Percentiles rank a stretch among this genome's conserved stretches.
Evolutionary conservation across 2,797 vertebrate species (phyloP).

Genomic region (Podarcis siculus): DNA sequence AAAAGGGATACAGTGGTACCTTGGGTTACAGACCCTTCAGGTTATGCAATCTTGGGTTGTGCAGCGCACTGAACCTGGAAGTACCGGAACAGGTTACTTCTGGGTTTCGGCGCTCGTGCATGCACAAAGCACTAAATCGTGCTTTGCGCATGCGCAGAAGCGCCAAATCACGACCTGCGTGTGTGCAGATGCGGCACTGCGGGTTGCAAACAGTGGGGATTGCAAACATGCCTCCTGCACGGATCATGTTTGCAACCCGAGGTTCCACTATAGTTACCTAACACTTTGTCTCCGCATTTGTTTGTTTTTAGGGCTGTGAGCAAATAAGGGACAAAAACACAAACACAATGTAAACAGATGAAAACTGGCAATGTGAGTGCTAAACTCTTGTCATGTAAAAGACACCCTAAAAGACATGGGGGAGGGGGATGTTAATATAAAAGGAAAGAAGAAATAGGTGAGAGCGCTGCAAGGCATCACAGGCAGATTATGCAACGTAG

Average conservation of each 20-base stretch:
- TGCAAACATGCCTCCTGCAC: too few species aligned
- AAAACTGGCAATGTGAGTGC: slow-evolving; percentile 12
- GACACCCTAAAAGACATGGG: not conserved
- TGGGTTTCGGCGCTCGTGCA: too few species aligned
- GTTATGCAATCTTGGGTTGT: too few species aligned
- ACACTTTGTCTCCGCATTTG: not conserved
- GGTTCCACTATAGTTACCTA: not conserved
- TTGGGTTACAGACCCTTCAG: too few species aligned
- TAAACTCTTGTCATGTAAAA: slow-evolving; percentile 45
- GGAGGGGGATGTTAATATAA: slow-evolving; percentile 29
- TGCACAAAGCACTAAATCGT: too few species aligned
- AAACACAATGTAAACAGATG: slow-evolving; percentile 52
- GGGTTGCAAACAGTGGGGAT: too few species aligned
- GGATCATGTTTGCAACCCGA: too few species aligned
- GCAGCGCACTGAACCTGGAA: too few species aligned
- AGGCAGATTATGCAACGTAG: slow-evolving; percentile 14
- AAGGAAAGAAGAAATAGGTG: slow-evolving; percentile 3
- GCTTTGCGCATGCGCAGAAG: too few species aligned
- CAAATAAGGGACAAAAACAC: slow-evolving; percentile 31
- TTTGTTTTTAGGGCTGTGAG: slow-evolving; percentile 31
- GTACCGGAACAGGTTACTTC: too few species aligned
- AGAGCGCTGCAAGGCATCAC: not conserved
- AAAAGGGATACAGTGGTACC: not conserved
- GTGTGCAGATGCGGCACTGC: too few species aligned
- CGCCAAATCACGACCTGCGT: rapidly evolving